Evolutionary conservation across 1,140 invertebrate genomes (phyloP).

Genomic region (Daktulosphaira vitifoliae): DNA sequence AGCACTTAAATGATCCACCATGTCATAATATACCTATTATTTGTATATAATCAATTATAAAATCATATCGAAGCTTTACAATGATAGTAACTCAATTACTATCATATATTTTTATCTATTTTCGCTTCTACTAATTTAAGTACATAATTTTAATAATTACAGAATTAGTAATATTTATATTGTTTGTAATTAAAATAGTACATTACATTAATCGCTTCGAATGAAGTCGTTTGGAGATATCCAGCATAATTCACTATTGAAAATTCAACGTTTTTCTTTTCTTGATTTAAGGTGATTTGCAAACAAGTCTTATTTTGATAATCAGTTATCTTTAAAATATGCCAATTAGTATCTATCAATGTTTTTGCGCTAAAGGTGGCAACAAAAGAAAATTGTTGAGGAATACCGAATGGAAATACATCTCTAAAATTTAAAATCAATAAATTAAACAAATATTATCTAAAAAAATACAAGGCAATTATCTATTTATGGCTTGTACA

Average conservation of each 20-base stretch:
- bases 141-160: too few species aligned
- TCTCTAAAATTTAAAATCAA: constrained; percentile 45
- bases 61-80: too few species aligned
- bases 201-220: constrained; percentile 51
- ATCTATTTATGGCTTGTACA: too few species aligned
- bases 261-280: constrained; percentile 53
- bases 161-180: too few species aligned
- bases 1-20: too few species aligned
- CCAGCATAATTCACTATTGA: constrained; percentile 52
- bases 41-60: too few species aligned
- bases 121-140: too few species aligned
- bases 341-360: constrained; percentile 56
- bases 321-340: constrained; percentile 58
- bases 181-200: too few species aligned
- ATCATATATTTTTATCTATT: too few species aligned
- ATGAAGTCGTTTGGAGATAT: constrained; percentile 52
- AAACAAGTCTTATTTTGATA: constrained; percentile 54
- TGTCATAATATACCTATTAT: too few species aligned
- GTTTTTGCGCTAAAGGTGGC: constrained; percentile 55
- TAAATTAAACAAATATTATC: constrained; percentile 1
- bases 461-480: too few species aligned
- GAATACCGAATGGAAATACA: constrained; percentile 58
- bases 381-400: constrained; percentile 62
- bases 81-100: too few species aligned
- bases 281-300: constrained; percentile 58